These are phyloP conservation scores for Drosophila equinoxialis DNA, from an alignment of 1,140 invertebrate genomes.

Conservation along the genomic window DNA sequence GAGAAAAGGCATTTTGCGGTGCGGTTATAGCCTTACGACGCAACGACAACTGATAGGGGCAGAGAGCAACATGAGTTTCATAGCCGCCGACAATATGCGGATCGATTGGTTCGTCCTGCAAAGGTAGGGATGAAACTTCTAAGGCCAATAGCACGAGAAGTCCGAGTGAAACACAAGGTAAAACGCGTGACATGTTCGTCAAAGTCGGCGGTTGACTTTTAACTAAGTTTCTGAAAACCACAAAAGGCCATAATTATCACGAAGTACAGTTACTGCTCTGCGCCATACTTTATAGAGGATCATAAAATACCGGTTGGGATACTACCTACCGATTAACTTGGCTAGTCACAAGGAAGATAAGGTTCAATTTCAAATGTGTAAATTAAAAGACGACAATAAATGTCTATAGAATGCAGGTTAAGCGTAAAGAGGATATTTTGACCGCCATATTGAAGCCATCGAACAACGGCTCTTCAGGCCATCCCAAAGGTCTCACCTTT, in stretches of 20 bases:
- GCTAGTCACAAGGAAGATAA: conserved; percentile 13
- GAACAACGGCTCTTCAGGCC: too few species aligned
- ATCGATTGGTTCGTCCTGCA: conserved; percentile 34
- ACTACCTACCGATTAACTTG: conserved; percentile 30
- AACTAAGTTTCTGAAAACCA: conserved; percentile 26
- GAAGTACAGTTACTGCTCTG: conserved; percentile 44
- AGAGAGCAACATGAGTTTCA: conserved; percentile 39
- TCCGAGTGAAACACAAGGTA: conserved; percentile 16
- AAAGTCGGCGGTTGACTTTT: conserved; percentile 5
- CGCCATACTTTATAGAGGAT: conserved; percentile 19
- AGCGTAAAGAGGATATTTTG: too few species aligned
- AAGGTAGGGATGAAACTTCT: conserved; percentile 28
- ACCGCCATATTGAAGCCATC: too few species aligned
- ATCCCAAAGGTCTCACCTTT: too few species aligned
- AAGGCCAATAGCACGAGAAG: conserved; percentile 12
- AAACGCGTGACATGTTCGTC: conserved; percentile 42
- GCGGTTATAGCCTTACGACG: conserved; percentile 53
- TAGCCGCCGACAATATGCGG: conserved; percentile 72
- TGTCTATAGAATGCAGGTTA: too few species aligned
- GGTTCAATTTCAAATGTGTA: too few species aligned
- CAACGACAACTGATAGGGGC: conserved; percentile 72
- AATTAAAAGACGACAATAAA: too few species aligned
- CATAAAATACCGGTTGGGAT: conserved; percentile 57
- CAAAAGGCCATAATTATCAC: not conserved
- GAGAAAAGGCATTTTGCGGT: conserved; percentile 49